phyloP scores from a whole-genome alignment of 2,888 invertebrate species.

The Suillia variegata region DNA sequence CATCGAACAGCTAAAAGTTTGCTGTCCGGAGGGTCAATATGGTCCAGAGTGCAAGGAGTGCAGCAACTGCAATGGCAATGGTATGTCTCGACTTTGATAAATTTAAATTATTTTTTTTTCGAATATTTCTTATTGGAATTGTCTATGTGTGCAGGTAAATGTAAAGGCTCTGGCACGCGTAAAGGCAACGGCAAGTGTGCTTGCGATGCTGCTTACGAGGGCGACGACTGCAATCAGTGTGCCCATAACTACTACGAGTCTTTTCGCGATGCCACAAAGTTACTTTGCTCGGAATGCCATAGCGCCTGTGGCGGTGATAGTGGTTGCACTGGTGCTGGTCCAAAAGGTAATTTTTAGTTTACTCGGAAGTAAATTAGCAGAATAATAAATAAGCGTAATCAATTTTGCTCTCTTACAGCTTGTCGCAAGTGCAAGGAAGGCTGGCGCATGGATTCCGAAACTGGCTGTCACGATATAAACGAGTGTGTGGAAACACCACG shows the following conservation, averaged over 20 bases:
- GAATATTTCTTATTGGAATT: neutral
- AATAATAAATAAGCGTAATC: neutral
- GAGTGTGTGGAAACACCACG: constrained; percentile 72
- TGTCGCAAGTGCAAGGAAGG: constrained; percentile 69
- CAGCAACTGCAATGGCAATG: constrained; percentile 81
- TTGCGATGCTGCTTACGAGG: constrained; percentile 83
- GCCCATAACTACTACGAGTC: constrained; percentile 73
- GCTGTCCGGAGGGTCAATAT: constrained; percentile 84
- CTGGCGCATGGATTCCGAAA: constrained; percentile 73
- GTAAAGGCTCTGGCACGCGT: constrained; percentile 84
- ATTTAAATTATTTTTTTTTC: neutral
- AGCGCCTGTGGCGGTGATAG: constrained; percentile 73
- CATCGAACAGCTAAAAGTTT: constrained; percentile 74
- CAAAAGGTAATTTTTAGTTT: constrained; percentile 62
- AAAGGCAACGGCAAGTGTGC: constrained; percentile 91
- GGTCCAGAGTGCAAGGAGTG: constrained; percentile 84
- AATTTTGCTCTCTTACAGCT: no score
- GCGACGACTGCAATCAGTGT: constrained; percentile 80
- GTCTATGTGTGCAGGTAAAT: constrained; percentile 62
- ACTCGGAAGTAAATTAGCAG: neutral
- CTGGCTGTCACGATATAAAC: constrained; percentile 85
- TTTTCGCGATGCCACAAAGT: constrained; percentile 74
- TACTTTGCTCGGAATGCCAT: constrained; percentile 81
- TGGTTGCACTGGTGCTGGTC: constrained; percentile 76
- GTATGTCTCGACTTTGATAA: constrained; percentile 26